Conservation (phyloP, 2,888 invertebrate species). For the Apamea crenata region DNA sequence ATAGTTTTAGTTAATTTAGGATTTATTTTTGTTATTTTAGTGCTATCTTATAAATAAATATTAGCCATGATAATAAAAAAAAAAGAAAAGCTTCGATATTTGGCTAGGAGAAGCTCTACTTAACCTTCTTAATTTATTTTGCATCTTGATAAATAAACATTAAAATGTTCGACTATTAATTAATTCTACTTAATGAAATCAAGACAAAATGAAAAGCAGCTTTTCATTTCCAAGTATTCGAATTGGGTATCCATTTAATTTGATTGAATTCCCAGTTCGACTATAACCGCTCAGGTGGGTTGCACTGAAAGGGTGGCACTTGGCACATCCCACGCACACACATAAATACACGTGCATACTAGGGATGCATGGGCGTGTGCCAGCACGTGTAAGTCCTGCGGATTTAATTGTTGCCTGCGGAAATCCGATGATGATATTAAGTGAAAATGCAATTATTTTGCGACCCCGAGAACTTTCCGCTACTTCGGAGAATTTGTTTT, state of each 20-base stretch:
- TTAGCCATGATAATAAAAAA: no score
- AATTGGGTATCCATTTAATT: conserved; percentile 33
- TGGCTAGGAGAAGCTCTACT: no score
- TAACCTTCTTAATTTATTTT: neutral
- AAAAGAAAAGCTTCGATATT: neutral
- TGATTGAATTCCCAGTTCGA: conserved; percentile 32
- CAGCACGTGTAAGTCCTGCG: conserved; percentile 71
- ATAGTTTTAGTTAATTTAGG: no score
- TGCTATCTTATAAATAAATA: no score
- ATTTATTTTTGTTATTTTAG: no score
- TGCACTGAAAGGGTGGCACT: conserved; percentile 60
- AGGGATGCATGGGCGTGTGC: conserved; percentile 39
- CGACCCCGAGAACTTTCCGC: conserved; percentile 25
- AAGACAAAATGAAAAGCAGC: neutral
- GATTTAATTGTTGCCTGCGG: conserved; percentile 68
- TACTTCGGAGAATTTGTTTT: neutral
- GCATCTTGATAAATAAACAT: neutral
- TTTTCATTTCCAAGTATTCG: neutral
- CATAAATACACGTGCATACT: conserved; percentile 28
- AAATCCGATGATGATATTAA: conserved; percentile 54
- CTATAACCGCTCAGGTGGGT: conserved; percentile 46
- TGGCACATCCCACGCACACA: conserved; percentile 53
- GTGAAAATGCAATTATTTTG: conserved; percentile 52
- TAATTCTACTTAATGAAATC: conserved; percentile 4
- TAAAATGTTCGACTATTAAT: neutral